phyloP scores from a whole-genome alignment of 2,888 invertebrate genomes.

The Agrochola circellaris region DNA sequence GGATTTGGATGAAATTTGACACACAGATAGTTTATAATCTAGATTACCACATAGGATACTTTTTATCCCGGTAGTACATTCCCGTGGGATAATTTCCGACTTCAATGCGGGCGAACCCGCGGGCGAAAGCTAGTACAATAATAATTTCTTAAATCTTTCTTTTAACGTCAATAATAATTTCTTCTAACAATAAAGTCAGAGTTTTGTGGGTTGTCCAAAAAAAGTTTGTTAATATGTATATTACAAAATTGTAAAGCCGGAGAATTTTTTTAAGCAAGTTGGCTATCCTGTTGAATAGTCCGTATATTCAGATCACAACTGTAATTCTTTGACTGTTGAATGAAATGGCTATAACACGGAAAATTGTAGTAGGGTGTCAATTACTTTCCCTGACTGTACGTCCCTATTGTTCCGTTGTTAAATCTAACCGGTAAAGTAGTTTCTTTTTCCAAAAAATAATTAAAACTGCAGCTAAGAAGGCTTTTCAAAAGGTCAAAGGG shows the following conservation, averaged over 20 bases:
- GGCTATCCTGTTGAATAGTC: background rate
- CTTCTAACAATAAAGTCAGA: background rate
- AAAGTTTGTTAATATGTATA: background rate
- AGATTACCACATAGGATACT: too few species aligned
- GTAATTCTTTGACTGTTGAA: background rate
- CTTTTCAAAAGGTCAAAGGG: constrained; percentile 41
- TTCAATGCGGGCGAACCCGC: too few species aligned
- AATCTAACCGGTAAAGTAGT: background rate
- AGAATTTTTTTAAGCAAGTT: background rate
- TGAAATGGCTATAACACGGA: background rate
- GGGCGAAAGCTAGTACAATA: background rate
- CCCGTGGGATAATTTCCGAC: too few species aligned
- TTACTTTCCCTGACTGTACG: background rate
- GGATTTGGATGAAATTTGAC: too few species aligned
- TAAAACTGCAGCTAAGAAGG: constrained; percentile 29
- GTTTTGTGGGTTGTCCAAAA: background rate
- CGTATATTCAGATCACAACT: background rate
- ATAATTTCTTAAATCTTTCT: background rate
- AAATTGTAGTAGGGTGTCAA: background rate
- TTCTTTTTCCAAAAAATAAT: constrained; percentile 10
- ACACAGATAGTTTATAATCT: too few species aligned
- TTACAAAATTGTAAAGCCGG: background rate
- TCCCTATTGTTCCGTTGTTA: background rate
- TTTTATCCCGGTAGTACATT: too few species aligned
- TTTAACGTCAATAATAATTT: background rate